Percentiles rank a stretch among this genome's conserved stretches.
Conservation (phyloP, 2,113 vertebrate species). For the Coregonus clupeaformis region DNA sequence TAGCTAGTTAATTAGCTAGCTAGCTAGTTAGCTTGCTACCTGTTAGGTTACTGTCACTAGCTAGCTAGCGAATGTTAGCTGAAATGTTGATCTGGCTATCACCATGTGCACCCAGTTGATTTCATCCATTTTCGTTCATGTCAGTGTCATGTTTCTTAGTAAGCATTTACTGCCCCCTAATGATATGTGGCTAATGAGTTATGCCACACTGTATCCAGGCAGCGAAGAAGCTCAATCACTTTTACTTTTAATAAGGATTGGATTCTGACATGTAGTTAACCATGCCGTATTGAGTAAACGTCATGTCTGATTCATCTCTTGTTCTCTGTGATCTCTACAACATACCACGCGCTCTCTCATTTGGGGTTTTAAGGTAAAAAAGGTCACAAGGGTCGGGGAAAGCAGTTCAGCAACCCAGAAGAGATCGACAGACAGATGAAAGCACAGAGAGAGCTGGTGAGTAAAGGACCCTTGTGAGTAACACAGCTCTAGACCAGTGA, state of each 20-base stretch:
- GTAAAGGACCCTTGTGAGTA: slow-evolving; percentile 9
- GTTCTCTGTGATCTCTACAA: neutral
- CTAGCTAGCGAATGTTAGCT: neutral
- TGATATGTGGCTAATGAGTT: neutral
- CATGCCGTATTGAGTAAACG: slow-evolving; percentile 1
- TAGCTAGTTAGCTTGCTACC: neutral
- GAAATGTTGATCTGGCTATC: too few relatives aligned
- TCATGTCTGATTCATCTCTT: slow-evolving; percentile 34
- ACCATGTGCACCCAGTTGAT: neutral
- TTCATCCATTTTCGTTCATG: neutral
- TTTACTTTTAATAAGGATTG: neutral
- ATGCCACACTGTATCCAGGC: neutral
- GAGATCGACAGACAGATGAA: slow-evolving; percentile 81
- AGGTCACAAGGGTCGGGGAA: slow-evolving; percentile 77
- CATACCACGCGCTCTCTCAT: neutral
- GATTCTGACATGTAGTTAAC: neutral
- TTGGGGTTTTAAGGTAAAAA: slow-evolving; percentile 69
- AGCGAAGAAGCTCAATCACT: neutral
- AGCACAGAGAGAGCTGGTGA: slow-evolving; percentile 72
- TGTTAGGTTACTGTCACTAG: neutral
- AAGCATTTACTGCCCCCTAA: neutral
- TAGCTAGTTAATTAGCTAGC: too few relatives aligned
- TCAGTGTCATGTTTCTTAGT: too few relatives aligned
- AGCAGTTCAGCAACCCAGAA: slow-evolving; percentile 81
- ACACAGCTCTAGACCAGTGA: too few relatives aligned